Evolutionary conservation across 2,113 vertebrate species (phyloP), one percentile per base, ranked within the genome.

Genomic region (Euleptes europaea): DNA sequence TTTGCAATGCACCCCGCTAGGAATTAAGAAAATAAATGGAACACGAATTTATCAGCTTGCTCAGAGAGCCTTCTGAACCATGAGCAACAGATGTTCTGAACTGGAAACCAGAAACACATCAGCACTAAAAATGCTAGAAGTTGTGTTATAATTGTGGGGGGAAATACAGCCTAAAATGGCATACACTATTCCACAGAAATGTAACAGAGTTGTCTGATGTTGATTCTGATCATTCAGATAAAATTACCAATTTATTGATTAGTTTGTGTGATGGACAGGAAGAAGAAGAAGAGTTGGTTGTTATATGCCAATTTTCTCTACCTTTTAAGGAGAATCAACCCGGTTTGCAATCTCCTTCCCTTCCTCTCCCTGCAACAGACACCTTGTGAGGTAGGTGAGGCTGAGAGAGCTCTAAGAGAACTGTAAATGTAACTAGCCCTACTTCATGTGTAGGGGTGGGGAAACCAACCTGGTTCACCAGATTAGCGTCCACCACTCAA

Each of bases 41-140:
- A 80, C 40, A 77, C 51, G 70, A 47, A 67, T 47, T 63, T 38
- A 0, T 57, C 70, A 26, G 81, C 71, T 74, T 90, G 75, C 75
- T 0, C 83, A 42, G 51, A 84, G 19, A 12, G 3, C 35, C 6
- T 84, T 6, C 12, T 4, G 19, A 69, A 83, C 10, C 35, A 26
- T 71, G 69, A 6, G 76, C 77, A 88, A 84, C 60, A 51, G 88
- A 87, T 28, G 65, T 13, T 40, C 23, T 1, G 63, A 38, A 79
- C 15, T 87, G 21, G 74, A 67, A 81, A 33, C 35, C 31, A 13
- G 74, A 84, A 83, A 7, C n/a, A 70, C 49, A 28, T 1, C 76
- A 40, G 19, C 78, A 86, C 0, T 2, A 65, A n/a, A 5, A 70
- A 49, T 44, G 0, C 1, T 0, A 26, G 12, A 38, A 73, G n/a